Conservation (phyloP, 2,113 vertebrate genomes). For the Macquaria ambigua region DNA sequence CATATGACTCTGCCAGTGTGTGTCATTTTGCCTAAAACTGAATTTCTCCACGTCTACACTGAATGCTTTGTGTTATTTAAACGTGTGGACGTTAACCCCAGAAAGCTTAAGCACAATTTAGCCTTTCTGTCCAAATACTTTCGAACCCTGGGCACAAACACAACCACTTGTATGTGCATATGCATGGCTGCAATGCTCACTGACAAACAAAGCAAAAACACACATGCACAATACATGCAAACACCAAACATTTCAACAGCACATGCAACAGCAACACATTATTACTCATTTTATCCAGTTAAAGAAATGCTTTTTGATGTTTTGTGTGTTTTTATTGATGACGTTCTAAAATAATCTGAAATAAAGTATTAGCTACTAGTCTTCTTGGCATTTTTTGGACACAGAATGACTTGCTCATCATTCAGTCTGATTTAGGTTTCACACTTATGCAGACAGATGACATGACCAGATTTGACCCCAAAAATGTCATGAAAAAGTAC, state of each 20-base stretch:
- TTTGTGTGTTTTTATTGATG: too few species aligned
- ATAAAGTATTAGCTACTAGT: too few species aligned
- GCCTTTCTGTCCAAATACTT: not conserved
- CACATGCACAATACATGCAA: not conserved
- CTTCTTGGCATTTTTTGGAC: too few species aligned
- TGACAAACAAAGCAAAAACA: not conserved
- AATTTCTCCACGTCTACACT: not conserved
- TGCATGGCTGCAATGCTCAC: not conserved
- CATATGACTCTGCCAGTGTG: not conserved
- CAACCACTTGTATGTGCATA: not conserved
- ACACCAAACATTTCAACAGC: not conserved
- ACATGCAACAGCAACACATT: too few species aligned
- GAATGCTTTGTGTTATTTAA: not conserved
- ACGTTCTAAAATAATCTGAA: too few species aligned
- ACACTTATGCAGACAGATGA: too few species aligned
- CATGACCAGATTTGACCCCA: too few species aligned
- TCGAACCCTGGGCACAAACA: not conserved
- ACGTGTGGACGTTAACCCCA: conserved; percentile 3
- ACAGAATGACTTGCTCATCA: too few species aligned
- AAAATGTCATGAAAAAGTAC: too few species aligned
- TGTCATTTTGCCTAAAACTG: conserved; percentile 1
- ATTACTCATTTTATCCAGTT: too few species aligned
- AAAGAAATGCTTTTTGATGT: too few species aligned
- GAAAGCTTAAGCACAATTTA: not conserved
- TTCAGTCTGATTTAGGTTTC: too few species aligned